These are phyloP conservation scores for Parascotia fuliginaria DNA, from an alignment of 2,888 invertebrate species.

Conservation along the genomic window DNA sequence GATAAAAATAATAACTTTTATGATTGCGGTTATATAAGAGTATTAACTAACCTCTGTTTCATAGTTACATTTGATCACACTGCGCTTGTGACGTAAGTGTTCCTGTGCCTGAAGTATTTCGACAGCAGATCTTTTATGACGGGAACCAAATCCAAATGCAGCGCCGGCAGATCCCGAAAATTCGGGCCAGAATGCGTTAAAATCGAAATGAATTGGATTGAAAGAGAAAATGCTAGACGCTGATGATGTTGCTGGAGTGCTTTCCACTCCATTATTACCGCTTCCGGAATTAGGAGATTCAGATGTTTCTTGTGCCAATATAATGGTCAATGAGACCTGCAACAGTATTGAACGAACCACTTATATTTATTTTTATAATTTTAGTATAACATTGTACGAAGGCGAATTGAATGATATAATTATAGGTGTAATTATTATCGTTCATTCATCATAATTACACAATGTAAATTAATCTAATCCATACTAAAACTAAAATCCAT, in stretches of 20 bases:
- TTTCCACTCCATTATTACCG: constrained; percentile 4
- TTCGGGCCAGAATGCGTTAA: constrained; percentile 12
- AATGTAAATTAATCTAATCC: too few species aligned
- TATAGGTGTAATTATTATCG: too few species aligned
- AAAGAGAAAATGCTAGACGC: constrained; percentile 16
- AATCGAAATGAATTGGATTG: constrained; percentile 6
- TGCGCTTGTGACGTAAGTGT: constrained; percentile 20
- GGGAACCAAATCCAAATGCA: constrained; percentile 1
- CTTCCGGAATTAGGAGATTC: background rate
- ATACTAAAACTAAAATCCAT: too few species aligned
- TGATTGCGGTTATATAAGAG: too few species aligned
- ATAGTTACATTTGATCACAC: constrained; percentile 37
- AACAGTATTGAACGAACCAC: too few species aligned
- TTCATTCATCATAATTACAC: too few species aligned
- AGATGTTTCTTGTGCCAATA: constrained; percentile 20
- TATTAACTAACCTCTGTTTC: constrained; percentile 24
- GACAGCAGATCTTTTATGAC: constrained; percentile 17
- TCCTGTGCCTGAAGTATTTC: constrained; percentile 9
- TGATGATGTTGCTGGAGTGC: constrained; percentile 10
- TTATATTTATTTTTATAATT: background rate
- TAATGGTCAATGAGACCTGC: constrained; percentile 18
- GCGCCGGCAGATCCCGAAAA: background rate
- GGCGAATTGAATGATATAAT: too few species aligned
- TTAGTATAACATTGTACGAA: too few species aligned
- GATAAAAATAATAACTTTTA: too few species aligned